phyloP scores from a whole-genome alignment of 2,113 vertebrate species.

The Oreocharis arfaki region DNA sequence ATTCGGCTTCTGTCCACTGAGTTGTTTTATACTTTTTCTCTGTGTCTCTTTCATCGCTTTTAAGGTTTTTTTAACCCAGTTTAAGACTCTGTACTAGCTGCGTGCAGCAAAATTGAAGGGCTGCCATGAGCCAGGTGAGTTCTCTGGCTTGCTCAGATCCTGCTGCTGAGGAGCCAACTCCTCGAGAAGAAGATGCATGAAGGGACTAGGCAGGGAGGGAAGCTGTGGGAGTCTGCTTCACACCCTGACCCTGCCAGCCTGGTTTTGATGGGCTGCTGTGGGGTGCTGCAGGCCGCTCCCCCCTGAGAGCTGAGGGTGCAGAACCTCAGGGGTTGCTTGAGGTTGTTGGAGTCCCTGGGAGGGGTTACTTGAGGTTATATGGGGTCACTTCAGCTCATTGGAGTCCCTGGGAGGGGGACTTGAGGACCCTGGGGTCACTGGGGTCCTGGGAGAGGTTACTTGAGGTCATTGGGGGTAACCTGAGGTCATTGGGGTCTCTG shows the following conservation, averaged over 20 bases:
- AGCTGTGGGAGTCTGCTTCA: accelerated
- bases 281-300: background rate
- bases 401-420: no score
- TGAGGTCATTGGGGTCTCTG: no score
- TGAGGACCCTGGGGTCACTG: no score
- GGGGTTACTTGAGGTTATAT: no score
- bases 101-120: background rate
- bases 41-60: background rate
- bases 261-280: accelerated
- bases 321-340: background rate
- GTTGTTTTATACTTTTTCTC: conserved; percentile 29
- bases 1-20: background rate
- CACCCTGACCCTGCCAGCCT: background rate
- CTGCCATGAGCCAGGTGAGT: accelerated
- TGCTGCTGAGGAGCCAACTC: background rate
- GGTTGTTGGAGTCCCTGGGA: no score
- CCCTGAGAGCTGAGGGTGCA: accelerated
- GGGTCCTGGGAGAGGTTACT: no score
- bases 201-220: background rate
- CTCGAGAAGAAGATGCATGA: background rate
- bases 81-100: background rate
- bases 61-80: background rate
- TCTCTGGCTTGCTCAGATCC: background rate
- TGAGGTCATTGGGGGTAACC: no score
- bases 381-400: no score